These are phyloP conservation scores for Ceratina australensis DNA, from an alignment of 1,140 invertebrate species.

Conservation along the genomic window DNA sequence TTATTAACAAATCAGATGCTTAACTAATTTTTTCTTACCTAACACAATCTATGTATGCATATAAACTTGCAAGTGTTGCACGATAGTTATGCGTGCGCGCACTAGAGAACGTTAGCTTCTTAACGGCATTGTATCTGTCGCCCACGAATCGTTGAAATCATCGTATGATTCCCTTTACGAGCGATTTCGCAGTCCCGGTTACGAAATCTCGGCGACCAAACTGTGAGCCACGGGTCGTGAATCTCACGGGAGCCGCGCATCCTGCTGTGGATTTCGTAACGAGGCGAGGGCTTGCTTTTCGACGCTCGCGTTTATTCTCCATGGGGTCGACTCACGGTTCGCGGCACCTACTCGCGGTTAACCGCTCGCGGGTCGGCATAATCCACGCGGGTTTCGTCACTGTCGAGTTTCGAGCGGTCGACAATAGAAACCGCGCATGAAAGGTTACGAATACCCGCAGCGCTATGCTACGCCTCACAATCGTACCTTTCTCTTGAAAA, in stretches of 20 bases:
- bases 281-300: slow-evolving; percentile 15
- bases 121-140: neutral
- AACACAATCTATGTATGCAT: no score
- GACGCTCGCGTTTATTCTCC: neutral
- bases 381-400: slow-evolving; percentile 67
- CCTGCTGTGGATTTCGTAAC: slow-evolving; percentile 53
- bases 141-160: neutral
- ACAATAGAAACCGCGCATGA: slow-evolving; percentile 69
- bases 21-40: no score
- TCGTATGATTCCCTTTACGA: neutral
- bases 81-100: no score
- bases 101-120: no score
- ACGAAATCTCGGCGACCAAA: slow-evolving; percentile 6
- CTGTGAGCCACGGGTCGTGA: neutral
- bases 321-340: slow-evolving; percentile 55
- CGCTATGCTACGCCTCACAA: no score
- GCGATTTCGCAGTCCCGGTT: neutral
- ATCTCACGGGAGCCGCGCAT: slow-evolving; percentile 49
- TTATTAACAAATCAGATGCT: no score
- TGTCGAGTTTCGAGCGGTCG: slow-evolving; percentile 46
- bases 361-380: slow-evolving; percentile 57
- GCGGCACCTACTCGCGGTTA: slow-evolving; percentile 56
- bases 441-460: slow-evolving; percentile 63
- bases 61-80: no score
- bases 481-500: no score